Evolutionary conservation across 1,140 invertebrate genomes (phyloP).

Genomic region (Pachyrhynchus sulphureomaculatus): DNA sequence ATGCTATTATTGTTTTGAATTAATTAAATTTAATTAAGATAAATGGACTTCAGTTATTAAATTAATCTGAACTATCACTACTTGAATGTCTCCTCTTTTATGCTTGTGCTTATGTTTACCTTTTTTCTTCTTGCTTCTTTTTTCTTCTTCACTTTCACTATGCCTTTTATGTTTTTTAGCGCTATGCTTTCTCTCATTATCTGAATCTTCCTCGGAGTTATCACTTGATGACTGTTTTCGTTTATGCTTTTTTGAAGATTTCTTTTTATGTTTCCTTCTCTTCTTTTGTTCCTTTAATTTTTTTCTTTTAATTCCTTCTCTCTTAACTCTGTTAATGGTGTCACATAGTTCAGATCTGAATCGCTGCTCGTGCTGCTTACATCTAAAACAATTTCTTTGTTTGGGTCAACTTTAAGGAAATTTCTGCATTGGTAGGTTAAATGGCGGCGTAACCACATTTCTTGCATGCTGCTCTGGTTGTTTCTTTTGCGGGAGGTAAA

Average conservation of each 20-base stretch:
- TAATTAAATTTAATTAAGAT: too few species aligned
- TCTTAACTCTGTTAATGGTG: slow-evolving; percentile 76
- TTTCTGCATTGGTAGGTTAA: slow-evolving; percentile 95
- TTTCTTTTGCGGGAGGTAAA: slow-evolving; percentile 64
- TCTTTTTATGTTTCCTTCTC: slow-evolving; percentile 52
- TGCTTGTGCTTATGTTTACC: slow-evolving; percentile 16
- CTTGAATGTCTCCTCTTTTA: slow-evolving; percentile 1
- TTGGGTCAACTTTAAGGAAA: slow-evolving; percentile 86
- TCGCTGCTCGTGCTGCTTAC: slow-evolving; percentile 95
- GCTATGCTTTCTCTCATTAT: background rate
- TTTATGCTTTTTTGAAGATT: slow-evolving; percentile 30
- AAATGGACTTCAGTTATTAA: too few species aligned
- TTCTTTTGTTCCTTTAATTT: slow-evolving; percentile 56
- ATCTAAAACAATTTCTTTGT: slow-evolving; percentile 90
- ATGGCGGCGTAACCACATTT: slow-evolving; percentile 93
- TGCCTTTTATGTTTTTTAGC: too few species aligned
- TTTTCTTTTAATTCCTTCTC: slow-evolving; percentile 74
- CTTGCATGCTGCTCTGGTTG: slow-evolving; percentile 77
- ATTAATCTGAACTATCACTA: slow-evolving; percentile 1
- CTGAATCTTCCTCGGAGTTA: background rate
- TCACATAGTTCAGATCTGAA: slow-evolving; percentile 77
- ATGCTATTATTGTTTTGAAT: too few species aligned
- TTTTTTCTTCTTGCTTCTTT: background rate
- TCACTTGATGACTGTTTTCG: slow-evolving; percentile 23
- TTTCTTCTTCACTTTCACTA: background rate